phyloP scores from a whole-genome alignment of 35 echinoderm and acorn worm genomes.

The Anneissia japonica region DNA sequence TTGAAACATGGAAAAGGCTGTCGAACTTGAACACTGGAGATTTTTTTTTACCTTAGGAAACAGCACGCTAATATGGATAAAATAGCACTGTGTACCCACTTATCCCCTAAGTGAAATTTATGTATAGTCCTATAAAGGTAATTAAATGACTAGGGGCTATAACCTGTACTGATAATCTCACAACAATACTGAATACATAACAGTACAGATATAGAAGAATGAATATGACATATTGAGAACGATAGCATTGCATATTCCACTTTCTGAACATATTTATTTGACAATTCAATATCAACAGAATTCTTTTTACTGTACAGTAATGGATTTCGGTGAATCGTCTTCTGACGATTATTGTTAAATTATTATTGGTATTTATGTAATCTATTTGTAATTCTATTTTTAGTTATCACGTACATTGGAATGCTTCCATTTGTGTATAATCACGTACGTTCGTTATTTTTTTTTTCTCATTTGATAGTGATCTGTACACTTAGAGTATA shows the following conservation, averaged over 20 bases:
- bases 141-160: not conserved
- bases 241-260: not conserved
- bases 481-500: no score
- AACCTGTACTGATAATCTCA: not conserved
- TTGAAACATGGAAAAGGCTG: not conserved
- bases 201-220: not conserved
- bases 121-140: not conserved
- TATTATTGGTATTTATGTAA: no score
- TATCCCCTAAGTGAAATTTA: not conserved
- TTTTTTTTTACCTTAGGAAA: not conserved
- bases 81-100: not conserved
- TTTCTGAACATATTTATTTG: not conserved
- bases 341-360: not conserved
- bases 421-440: no score
- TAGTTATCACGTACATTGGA: no score
- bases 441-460: no score
- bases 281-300: not conserved
- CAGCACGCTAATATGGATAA: not conserved
- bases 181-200: not conserved
- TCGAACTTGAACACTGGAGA: not conserved
- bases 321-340: not conserved
- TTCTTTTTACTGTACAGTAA: not conserved
- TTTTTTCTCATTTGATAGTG: no score
- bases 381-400: no score
- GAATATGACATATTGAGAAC: not conserved